phyloP scores from a whole-genome alignment of 2,113 vertebrate species.

The Dasyurus viverrinus region DNA sequence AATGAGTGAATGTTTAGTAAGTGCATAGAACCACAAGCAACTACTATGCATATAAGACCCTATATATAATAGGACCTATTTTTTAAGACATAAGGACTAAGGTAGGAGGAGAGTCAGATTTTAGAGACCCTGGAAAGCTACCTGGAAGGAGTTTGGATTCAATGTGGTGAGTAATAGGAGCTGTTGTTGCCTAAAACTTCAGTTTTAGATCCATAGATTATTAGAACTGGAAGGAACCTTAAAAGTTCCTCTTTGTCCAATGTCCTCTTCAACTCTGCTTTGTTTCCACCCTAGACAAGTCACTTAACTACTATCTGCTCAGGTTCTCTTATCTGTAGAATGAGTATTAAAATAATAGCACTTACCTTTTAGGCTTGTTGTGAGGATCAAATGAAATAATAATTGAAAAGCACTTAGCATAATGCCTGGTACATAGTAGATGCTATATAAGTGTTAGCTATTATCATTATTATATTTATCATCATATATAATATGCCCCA shows the following conservation, averaged over 20 bases:
- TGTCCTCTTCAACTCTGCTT: not conserved
- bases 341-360: not conserved
- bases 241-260: not conserved
- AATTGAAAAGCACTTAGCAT: no score
- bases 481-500: no score
- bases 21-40: not conserved
- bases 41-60: not conserved
- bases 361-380: not conserved
- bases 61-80: not conserved
- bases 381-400: not conserved
- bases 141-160: not conserved
- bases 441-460: not conserved
- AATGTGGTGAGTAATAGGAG: not conserved
- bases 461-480: not conserved
- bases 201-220: not conserved
- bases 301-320: not conserved
- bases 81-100: not conserved
- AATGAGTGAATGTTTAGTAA: not conserved
- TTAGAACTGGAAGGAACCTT: not conserved
- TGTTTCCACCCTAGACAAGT: not conserved
- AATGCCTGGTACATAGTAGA: not conserved
- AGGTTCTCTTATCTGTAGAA: not conserved
- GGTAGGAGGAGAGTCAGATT: not conserved
- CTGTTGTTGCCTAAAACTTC: not conserved
- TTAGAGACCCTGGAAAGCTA: not conserved